phyloP scores from a whole-genome alignment of 2,113 vertebrate species.

The Aegithalos caudatus region DNA sequence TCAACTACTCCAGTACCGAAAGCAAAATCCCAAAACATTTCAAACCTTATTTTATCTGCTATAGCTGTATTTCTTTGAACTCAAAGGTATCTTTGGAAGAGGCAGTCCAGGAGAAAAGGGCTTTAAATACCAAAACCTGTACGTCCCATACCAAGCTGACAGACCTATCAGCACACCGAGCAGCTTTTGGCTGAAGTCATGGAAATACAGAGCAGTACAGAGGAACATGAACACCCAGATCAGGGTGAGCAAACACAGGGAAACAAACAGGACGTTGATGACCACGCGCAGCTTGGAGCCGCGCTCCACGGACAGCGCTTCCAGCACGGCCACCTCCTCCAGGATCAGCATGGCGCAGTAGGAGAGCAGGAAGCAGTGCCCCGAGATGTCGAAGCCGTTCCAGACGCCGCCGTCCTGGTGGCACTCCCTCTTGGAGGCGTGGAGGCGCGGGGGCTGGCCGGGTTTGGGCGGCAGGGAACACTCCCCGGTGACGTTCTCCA shows the following conservation, averaged over 20 bases:
- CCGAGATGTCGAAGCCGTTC: slow-evolving; percentile 91
- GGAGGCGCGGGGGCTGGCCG: neutral
- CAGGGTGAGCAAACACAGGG: slow-evolving; percentile 77
- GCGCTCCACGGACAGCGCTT: slow-evolving; percentile 56
- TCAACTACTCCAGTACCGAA: neutral
- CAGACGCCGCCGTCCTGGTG: slow-evolving; percentile 77
- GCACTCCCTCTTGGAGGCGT: slow-evolving; percentile 77
- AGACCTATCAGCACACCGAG: slow-evolving; percentile 82
- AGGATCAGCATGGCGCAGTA: slow-evolving; percentile 89
- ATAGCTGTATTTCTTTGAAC: slow-evolving; percentile 66
- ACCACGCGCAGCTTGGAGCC: slow-evolving; percentile 34
- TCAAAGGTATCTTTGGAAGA: slow-evolving; percentile 68
- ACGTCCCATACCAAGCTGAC: slow-evolving; percentile 85
- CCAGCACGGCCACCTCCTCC: slow-evolving; percentile 86
- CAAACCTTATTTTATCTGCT: slow-evolving; percentile 57
- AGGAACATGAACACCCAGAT: slow-evolving; percentile 93
- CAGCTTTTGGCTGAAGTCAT: slow-evolving; percentile 83
- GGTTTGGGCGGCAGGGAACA: slow-evolving; percentile 71
- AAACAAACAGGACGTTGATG: slow-evolving; percentile 77
- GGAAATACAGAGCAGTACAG: slow-evolving; percentile 93
- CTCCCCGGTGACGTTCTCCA: slow-evolving; percentile 83
- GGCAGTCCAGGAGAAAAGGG: slow-evolving; percentile 88
- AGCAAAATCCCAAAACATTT: neutral
- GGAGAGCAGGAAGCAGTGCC: slow-evolving; percentile 91
- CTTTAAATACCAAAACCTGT: slow-evolving; percentile 85